phyloP scores from a whole-genome alignment of 2,113 vertebrate genomes.

The Vidua macroura region DNA sequence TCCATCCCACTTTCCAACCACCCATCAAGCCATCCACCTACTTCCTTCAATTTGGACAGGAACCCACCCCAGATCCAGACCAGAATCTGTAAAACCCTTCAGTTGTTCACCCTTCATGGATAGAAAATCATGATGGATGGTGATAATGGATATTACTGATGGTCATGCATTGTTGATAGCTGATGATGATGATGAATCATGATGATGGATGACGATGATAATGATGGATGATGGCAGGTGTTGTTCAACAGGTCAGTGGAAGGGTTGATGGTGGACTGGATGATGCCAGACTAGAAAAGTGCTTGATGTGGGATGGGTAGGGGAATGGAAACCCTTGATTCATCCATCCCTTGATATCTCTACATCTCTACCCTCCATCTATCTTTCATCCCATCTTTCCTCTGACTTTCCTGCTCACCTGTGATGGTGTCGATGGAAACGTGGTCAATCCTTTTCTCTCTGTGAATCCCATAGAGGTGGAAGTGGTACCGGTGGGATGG shows the following conservation, averaged over 20 bases:
- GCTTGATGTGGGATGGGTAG: neutral
- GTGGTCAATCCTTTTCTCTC: neutral
- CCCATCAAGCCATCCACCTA: too few species aligned
- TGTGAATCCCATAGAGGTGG: slow-evolving; percentile 28
- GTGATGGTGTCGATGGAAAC: rapidly evolving
- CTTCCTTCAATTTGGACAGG: neutral
- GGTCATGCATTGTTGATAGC: neutral
- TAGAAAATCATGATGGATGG: neutral
- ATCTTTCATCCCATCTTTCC: neutral
- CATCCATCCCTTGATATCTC: too few species aligned
- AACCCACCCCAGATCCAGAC: neutral
- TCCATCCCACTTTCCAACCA: too few species aligned
- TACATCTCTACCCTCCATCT: neutral
- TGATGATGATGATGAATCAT: neutral
- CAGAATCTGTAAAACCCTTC: neutral
- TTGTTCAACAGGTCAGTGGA: neutral
- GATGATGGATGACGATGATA: neutral
- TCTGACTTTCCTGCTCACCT: neutral
- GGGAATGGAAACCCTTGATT: neutral
- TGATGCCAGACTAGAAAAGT: neutral
- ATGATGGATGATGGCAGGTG: neutral
- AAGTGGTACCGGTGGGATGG: neutral
- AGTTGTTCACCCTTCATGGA: neutral
- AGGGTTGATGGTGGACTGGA: neutral
- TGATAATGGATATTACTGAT: neutral